These are phyloP conservation scores for Leptarthrus brevirostris DNA, from an alignment of 2,888 invertebrate species.

Conservation along the genomic window DNA sequence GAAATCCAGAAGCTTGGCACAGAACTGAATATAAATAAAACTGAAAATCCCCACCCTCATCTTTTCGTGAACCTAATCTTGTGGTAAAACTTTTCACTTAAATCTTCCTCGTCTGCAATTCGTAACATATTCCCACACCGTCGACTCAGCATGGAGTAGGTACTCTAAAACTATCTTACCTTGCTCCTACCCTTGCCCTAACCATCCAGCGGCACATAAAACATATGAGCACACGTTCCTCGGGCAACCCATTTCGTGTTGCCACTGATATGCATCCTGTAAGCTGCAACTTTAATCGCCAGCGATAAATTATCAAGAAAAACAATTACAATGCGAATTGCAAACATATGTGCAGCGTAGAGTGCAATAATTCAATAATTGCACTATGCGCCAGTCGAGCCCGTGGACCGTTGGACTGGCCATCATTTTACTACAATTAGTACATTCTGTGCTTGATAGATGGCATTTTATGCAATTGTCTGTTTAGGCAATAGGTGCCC, in stretches of 20 bases:
- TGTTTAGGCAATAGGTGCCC: too few species aligned
- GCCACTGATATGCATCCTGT: not conserved
- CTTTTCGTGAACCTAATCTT: conserved; percentile 37
- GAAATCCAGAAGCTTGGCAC: too few species aligned
- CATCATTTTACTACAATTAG: conserved; percentile 23
- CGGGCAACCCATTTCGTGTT: not conserved
- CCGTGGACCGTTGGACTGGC: too few species aligned
- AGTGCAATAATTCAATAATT: conserved; percentile 38
- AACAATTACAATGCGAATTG: conserved; percentile 45
- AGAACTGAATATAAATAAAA: too few species aligned
- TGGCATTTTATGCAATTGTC: not conserved
- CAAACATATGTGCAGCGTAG: conserved; percentile 35
- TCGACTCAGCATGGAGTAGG: too few species aligned
- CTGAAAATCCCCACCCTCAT: conserved; percentile 8
- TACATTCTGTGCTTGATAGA: conserved; percentile 35
- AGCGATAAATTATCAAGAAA: conserved; percentile 39
- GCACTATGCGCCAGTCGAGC: not conserved
- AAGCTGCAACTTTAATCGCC: conserved; percentile 33
- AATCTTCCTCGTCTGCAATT: conserved; percentile 31
- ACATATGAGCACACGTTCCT: not conserved
- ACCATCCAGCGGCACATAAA: not conserved
- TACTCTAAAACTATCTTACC: not conserved
- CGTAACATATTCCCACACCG: not conserved
- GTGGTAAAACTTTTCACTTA: conserved; percentile 45
- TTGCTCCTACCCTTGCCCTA: too few species aligned